phyloP scores from a whole-genome alignment of 2,888 invertebrate genomes.

The Arge pagana region DNA sequence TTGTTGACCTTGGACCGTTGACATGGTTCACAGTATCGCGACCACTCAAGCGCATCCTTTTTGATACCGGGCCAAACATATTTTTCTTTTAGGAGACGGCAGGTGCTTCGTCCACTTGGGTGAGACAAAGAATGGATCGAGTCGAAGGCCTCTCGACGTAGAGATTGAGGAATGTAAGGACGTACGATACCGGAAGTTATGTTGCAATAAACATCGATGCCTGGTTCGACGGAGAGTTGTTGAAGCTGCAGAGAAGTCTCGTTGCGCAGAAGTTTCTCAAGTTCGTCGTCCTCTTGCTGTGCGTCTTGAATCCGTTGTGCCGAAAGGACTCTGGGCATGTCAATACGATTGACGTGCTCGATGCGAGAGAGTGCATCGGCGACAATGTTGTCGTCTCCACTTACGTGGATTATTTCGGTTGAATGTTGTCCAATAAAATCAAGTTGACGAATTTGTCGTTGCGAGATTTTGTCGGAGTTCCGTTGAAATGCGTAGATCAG shows the following conservation, averaged over 20 bases:
- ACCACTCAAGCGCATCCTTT: not conserved
- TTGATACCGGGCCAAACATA: not conserved
- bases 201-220: constrained; percentile 29
- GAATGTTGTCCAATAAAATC: constrained; percentile 9
- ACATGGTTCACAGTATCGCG: constrained; percentile 27
- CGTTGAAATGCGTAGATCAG: constrained; percentile 13
- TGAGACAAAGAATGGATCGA: not conserved
- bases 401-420: constrained; percentile 7
- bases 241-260: not conserved
- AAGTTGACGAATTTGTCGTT: constrained; percentile 2
- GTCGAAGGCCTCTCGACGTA: constrained; percentile 27
- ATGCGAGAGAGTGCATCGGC: constrained; percentile 17
- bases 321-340: not conserved
- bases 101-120: not conserved
- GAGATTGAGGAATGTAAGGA: constrained; percentile 31
- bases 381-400: constrained; percentile 19
- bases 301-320: not conserved
- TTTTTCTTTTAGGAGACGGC: not conserved
- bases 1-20: constrained; percentile 30
- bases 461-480: not conserved
- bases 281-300: constrained; percentile 1
- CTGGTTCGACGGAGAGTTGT: not conserved
- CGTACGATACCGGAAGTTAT: constrained; percentile 22
- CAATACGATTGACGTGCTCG: not conserved
- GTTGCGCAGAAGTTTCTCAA: not conserved